phyloP scores from a whole-genome alignment of 2,113 vertebrate species.

The Dascyllus trimaculatus region DNA sequence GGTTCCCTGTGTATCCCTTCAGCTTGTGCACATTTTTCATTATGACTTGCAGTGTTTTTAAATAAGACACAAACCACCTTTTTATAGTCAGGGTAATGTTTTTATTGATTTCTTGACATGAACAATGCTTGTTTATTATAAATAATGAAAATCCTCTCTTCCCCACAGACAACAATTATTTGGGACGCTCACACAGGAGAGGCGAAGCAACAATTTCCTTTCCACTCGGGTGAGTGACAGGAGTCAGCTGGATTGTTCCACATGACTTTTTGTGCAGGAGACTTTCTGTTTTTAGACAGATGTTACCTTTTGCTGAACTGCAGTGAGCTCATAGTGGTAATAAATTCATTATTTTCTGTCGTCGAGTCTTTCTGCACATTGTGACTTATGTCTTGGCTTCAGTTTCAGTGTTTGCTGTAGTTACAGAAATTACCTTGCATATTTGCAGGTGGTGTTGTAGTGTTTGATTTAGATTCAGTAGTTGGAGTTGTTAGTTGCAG shows the following conservation, averaged over 20 bases:
- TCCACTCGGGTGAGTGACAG: conserved; percentile 93
- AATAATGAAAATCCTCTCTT: conserved; percentile 36
- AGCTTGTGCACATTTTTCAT: background rate
- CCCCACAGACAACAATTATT: conserved; percentile 95
- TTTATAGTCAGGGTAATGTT: background rate
- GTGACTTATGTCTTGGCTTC: background rate
- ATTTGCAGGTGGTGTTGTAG: no score
- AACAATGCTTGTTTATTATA: background rate
- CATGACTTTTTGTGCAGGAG: conserved; percentile 1
- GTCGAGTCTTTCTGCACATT: background rate
- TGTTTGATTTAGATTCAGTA: no score
- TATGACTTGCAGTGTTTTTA: background rate
- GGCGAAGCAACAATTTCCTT: conserved; percentile 99
- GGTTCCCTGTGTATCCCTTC: background rate
- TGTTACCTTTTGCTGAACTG: conserved; percentile 31
- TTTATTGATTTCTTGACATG: background rate
- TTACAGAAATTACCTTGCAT: no score
- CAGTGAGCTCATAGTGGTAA: background rate
- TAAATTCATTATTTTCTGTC: background rate
- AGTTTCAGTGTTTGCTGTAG: no score
- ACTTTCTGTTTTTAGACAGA: conserved; percentile 29
- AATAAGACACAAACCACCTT: background rate
- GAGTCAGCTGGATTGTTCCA: conserved; percentile 38
- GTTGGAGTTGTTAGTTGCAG: no score
- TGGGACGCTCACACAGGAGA: conserved; percentile 99